A percentile compares a stretch with the other conserved stretches of the same genome.
Conservation (phyloP, 2,113 vertebrate species). For the Euleptes europaea region DNA sequence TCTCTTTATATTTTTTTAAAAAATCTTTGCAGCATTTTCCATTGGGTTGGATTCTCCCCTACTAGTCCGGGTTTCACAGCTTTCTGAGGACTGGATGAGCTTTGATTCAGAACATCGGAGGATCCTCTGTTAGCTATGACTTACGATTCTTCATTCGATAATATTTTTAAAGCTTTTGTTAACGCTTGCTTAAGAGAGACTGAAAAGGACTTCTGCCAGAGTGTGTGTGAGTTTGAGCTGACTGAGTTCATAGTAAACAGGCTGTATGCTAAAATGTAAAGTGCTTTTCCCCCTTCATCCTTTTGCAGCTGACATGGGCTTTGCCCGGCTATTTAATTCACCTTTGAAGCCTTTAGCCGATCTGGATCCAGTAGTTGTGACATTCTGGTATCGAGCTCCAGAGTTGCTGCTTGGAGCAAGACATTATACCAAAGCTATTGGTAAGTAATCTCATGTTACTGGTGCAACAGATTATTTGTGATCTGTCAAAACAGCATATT, state of each 20-base stretch:
- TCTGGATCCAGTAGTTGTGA: slow-evolving; percentile 99
- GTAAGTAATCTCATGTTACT: slow-evolving; percentile 78
- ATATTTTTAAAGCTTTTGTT: slow-evolving; percentile 47
- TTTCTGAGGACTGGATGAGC: slow-evolving; percentile 25
- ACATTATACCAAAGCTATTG: slow-evolving; percentile 99
- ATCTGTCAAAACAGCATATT: neutral
- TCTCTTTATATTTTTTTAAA: neutral
- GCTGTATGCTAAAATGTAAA: slow-evolving; percentile 37
- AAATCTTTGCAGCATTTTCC: neutral
- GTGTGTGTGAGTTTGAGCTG: slow-evolving; percentile 38
- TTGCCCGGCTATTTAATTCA: slow-evolving; percentile 99
- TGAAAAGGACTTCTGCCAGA: slow-evolving; percentile 33
- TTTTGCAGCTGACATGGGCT: slow-evolving; percentile 97
- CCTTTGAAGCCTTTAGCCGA: slow-evolving; percentile 99
- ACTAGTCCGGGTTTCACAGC: neutral
- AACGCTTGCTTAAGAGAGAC: slow-evolving; percentile 15
- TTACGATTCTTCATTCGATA: slow-evolving; percentile 66
- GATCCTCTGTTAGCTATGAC: slow-evolving; percentile 69
- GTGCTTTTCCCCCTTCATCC: slow-evolving; percentile 43
- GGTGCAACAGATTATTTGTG: neutral
- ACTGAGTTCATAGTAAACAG: slow-evolving; percentile 24
- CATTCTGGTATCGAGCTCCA: slow-evolving; percentile 99
- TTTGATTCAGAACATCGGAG: slow-evolving; percentile 63
- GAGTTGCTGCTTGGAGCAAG: slow-evolving; percentile 97
- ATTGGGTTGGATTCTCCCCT: neutral